phyloP scores from a whole-genome alignment of 2,113 vertebrate genomes.

The Plecturocebus donacophilus region DNA sequence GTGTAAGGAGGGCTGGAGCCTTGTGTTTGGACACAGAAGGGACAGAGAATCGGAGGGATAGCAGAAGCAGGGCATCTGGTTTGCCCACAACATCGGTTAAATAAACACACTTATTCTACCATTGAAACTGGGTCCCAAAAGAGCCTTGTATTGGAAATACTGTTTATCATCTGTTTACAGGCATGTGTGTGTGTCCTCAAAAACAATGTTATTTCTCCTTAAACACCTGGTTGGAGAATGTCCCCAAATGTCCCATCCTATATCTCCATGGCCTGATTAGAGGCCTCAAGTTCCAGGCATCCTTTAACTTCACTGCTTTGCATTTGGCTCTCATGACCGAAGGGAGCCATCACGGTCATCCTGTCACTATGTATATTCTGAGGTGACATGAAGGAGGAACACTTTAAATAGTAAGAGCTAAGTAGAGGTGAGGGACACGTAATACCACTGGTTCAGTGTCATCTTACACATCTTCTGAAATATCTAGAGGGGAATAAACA shows the following conservation, averaged over 20 bases:
- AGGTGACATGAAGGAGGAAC: too few species aligned
- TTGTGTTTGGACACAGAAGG: background rate
- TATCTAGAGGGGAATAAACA: background rate
- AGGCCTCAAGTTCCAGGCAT: accelerated
- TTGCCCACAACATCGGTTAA: background rate
- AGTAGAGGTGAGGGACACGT: accelerated
- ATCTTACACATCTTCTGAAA: background rate
- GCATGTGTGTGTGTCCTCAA: background rate
- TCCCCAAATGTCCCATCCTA: background rate
- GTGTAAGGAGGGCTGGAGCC: background rate
- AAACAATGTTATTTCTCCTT: background rate
- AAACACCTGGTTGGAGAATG: background rate
- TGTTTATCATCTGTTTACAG: background rate
- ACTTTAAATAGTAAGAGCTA: background rate
- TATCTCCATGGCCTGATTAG: background rate
- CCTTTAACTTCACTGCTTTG: background rate
- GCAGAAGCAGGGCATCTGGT: background rate
- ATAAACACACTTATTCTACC: background rate
- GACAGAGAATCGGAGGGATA: background rate
- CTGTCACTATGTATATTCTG: background rate
- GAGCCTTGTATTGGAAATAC: background rate
- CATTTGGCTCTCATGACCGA: background rate
- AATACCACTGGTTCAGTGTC: too few species aligned
- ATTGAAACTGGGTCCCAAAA: background rate
- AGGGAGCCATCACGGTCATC: background rate